These are phyloP conservation scores for Pseudoatta argentina DNA, from an alignment of 1,140 invertebrate species.

Conservation along the genomic window DNA sequence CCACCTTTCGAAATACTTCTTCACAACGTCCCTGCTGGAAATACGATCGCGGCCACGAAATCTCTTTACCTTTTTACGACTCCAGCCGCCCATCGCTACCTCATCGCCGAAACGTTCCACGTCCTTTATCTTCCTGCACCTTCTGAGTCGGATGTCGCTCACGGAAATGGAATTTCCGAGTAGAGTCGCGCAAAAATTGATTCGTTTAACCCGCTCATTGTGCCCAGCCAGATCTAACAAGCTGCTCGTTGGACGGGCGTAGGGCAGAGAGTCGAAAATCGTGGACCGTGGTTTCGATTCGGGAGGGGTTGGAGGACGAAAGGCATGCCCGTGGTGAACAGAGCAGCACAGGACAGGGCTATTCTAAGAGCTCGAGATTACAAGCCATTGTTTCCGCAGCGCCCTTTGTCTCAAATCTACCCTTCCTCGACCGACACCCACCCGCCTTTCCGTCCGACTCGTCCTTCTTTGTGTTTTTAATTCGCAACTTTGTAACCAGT, in stretches of 20 bases:
- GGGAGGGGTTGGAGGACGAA: conserved; percentile 60
- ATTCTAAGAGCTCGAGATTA: conserved; percentile 86
- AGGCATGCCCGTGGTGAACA: conserved; percentile 66
- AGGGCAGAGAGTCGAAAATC: conserved; percentile 61
- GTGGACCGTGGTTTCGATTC: conserved; percentile 64
- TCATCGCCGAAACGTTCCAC: conserved; percentile 33
- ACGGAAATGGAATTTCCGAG: conserved; percentile 78
- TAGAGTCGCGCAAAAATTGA: conserved; percentile 79
- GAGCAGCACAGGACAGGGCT: conserved; percentile 78
- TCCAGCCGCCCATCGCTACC: conserved; percentile 15
- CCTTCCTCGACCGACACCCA: conserved; percentile 68
- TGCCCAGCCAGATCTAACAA: conserved; percentile 71
- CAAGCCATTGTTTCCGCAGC: conserved; percentile 84
- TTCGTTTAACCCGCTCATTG: conserved; percentile 80
- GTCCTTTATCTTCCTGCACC: conserved; percentile 61
- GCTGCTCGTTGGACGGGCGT: conserved; percentile 49
- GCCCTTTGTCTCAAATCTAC: conserved; percentile 84
- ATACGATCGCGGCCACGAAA: conserved; percentile 60
- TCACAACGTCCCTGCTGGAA: conserved; percentile 43
- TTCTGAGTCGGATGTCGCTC: conserved; percentile 58
- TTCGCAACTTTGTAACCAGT: conserved; percentile 83
- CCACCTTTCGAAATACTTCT: conserved; percentile 62
- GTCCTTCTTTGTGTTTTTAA: conserved; percentile 84
- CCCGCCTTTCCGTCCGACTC: conserved; percentile 69
- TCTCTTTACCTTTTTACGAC: conserved; percentile 72